Evolutionary conservation across 2,113 vertebrate genomes (phyloP), one percentile per base, ranked within the genome.

Genomic region (Plestiodon gilberti): DNA sequence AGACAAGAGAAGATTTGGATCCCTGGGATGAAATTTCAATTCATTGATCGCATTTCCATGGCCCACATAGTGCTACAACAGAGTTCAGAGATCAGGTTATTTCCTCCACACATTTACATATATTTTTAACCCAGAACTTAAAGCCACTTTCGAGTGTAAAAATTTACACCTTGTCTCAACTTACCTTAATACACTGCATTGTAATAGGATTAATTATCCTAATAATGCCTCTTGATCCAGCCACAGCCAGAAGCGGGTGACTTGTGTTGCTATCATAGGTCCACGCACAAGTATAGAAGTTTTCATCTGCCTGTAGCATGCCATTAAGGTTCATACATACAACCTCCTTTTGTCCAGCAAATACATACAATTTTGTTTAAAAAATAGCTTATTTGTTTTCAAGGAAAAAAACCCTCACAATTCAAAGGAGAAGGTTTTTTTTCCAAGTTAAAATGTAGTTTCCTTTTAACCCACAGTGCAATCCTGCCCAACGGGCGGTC

Each of bases 21-120:
- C 99, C 94, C 99, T 96, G 1, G 99, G 99, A 71, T 99, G 99
- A 95, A 99, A 99, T 95, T 99, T 99, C 89, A 99, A 96, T 93
- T 99, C 99, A 74, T 99, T 99, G 95, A 99, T 99, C 88, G 99
- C 99, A 91, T 99, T 99, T 77, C 99, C 99, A 81, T 99, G 99
- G 75, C 99, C 99, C 70, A 99, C 99, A 59, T 99, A 99, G 92
- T 99, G 99, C 99, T 99, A 93, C 5, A 94, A 95, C n/a, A 92
- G 78, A 95, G 95, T 89, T 91, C 86, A 95, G 79, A 92, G n/a
- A 93, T 61, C 69, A 94, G 79, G 57, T 92, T 94, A 94, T 76
- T 84, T 86, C 73, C 61, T 82, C 17, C 70, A 14, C 23, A 62
- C 35, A 52, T 0, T 6, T 35, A 82, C 7, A 48, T 1, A 62